phyloP scores from a whole-genome alignment of 2,888 invertebrate genomes.

The Yponomeuta malinellus region DNA sequence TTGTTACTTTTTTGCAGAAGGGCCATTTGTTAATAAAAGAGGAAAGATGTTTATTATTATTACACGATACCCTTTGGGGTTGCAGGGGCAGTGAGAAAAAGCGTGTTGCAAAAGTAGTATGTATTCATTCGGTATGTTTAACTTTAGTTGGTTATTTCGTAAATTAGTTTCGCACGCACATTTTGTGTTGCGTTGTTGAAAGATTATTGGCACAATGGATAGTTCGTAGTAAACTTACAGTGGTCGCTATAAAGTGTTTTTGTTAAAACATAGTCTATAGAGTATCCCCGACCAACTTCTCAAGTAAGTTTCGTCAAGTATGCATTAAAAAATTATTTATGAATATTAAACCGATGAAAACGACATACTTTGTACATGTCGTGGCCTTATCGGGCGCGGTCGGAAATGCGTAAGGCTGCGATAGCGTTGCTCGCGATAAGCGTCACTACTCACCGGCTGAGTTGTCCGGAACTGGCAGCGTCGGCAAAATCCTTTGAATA shows the following conservation, averaged over 20 bases:
- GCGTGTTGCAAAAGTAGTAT: constrained; percentile 10
- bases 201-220: neutral
- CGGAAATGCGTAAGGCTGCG: constrained; percentile 74
- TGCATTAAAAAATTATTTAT: neutral
- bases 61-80: constrained; percentile 27
- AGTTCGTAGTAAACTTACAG: too few relatives aligned
- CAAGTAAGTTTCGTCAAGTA: too few relatives aligned
- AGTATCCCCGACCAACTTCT: too few relatives aligned
- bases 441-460: constrained; percentile 73
- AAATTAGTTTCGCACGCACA: constrained; percentile 4
- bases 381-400: constrained; percentile 66
- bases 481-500: constrained; percentile 64
- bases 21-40: constrained; percentile 26
- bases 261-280: too few relatives aligned
- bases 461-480: constrained; percentile 71
- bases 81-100: constrained; percentile 25
- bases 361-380: neutral
- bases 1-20: constrained; percentile 28
- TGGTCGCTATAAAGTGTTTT: too few relatives aligned
- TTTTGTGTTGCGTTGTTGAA: neutral
- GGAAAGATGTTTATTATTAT: constrained; percentile 34
- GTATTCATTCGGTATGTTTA: neutral
- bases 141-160: neutral
- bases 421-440: constrained; percentile 72
- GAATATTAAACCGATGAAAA: neutral